Percentiles rank a stretch among this genome's conserved stretches.
Evolutionary conservation across 23 tunicate genomes (phyloP).

Genomic region (Aplidium turbinatum): DNA sequence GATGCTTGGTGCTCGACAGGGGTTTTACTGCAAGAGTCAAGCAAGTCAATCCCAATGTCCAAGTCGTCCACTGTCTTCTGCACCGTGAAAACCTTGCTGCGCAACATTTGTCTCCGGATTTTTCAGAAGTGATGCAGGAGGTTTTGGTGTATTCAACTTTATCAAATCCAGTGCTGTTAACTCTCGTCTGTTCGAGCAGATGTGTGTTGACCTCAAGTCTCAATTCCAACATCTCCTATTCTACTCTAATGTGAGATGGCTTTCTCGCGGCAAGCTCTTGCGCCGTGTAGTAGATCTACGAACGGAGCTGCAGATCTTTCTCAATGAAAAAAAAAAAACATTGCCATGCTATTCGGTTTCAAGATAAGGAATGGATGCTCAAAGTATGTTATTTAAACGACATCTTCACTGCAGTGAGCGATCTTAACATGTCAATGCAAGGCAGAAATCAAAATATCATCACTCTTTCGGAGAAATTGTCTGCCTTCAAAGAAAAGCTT

Average conservation of each 20-base stretch:
- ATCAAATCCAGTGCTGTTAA: constrained; percentile 54
- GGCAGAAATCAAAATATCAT: too few relatives aligned
- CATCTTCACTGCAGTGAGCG: constrained; percentile 35
- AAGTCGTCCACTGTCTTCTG: constrained; percentile 33
- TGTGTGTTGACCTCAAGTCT: constrained; percentile 56
- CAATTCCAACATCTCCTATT: constrained; percentile 64
- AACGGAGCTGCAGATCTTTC: constrained; percentile 67
- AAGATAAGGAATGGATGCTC: constrained; percentile 59
- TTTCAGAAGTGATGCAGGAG: constrained; percentile 66
- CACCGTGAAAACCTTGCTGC: constrained; percentile 57
- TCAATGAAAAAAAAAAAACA: constrained; percentile 52
- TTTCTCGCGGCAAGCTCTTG: constrained; percentile 37
- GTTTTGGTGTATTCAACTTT: constrained; percentile 61
- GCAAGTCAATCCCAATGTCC: constrained; percentile 30
- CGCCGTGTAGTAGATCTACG: constrained; percentile 54
- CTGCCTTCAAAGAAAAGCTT: constrained; percentile 59
- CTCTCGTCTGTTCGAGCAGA: constrained; percentile 25
- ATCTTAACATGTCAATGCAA: constrained; percentile 43
- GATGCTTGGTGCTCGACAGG: constrained; percentile 61
- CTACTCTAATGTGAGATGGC: constrained; percentile 59
- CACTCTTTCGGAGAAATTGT: constrained; percentile 45
- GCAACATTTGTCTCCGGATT: constrained; percentile 51
- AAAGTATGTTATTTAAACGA: constrained; percentile 37
- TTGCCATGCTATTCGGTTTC: constrained; percentile 62
- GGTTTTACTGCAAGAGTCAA: constrained; percentile 32